phyloP scores from a whole-genome alignment of 2,888 invertebrate species.

The Epistrophe eligans region DNA sequence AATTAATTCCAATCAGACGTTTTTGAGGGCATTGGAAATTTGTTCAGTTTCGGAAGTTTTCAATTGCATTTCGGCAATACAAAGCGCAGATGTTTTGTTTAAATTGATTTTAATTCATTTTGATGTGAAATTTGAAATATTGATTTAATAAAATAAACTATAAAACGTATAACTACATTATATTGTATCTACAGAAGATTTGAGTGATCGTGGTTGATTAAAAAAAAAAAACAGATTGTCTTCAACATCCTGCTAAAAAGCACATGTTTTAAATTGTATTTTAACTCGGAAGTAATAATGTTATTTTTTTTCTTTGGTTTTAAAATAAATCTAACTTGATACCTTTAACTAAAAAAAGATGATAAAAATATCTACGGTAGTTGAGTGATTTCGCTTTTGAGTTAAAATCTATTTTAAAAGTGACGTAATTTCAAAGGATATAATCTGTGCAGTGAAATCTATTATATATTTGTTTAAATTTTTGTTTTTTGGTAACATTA shows the following conservation, averaged over 20 bases:
- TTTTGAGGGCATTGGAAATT: slow-evolving; percentile 48
- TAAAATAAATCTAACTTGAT: neutral
- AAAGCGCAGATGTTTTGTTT: slow-evolving; percentile 59
- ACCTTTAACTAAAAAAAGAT: slow-evolving; percentile 3
- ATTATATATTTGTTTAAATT: neutral
- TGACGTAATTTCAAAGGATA: slow-evolving; percentile 42
- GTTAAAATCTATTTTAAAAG: slow-evolving; percentile 27
- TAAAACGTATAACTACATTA: neutral
- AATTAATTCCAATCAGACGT: slow-evolving; percentile 56
- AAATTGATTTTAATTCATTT: slow-evolving; percentile 36
- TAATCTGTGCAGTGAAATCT: neutral
- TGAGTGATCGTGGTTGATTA: slow-evolving; percentile 33
- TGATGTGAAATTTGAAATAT: slow-evolving; percentile 42
- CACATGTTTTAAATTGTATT: slow-evolving; percentile 58
- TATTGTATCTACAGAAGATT: neutral
- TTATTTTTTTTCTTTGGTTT: neutral
- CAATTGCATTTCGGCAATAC: slow-evolving; percentile 53
- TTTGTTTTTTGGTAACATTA: neutral
- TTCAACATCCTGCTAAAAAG: slow-evolving; percentile 22
- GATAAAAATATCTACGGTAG: slow-evolving; percentile 54
- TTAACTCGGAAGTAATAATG: slow-evolving; percentile 40
- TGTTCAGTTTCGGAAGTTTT: slow-evolving; percentile 56
- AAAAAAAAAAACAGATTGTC: neutral
- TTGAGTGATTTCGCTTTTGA: slow-evolving; percentile 48
- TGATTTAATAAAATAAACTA: slow-evolving; percentile 3